Evolutionary conservation across 2,113 vertebrate species (phyloP).

Genomic region (Oplegnathus fasciatus): DNA sequence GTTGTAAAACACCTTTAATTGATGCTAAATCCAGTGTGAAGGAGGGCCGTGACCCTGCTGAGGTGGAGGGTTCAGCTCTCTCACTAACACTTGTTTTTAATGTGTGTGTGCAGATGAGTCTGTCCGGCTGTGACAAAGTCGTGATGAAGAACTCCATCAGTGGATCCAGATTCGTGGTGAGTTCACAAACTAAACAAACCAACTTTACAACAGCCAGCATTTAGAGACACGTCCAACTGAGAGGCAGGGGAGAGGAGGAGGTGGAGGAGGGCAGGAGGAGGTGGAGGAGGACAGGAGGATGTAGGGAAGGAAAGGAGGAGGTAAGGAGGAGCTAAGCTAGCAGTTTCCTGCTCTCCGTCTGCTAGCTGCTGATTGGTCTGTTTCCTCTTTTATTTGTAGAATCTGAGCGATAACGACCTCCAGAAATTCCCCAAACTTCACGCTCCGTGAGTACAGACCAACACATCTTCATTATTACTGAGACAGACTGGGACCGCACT

Average conservation of each 20-base stretch:
- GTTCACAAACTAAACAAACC: slow-evolving; percentile 53
- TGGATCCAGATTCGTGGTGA: slow-evolving; percentile 94
- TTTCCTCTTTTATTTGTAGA: slow-evolving; percentile 80
- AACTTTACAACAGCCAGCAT: neutral
- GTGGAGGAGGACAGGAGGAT: too few species aligned
- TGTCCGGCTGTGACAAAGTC: slow-evolving; percentile 91
- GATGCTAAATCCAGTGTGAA: too few species aligned
- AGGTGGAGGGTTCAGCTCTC: neutral
- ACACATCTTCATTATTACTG: too few species aligned
- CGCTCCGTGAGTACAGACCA: slow-evolving; percentile 90
- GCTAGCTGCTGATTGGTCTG: too few species aligned
- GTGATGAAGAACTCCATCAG: slow-evolving; percentile 88
- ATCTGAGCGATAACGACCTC: slow-evolving; percentile 93
- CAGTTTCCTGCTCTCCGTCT: too few species aligned
- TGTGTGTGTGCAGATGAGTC: slow-evolving; percentile 83
- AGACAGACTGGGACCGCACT: too few species aligned
- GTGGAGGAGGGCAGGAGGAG: neutral
- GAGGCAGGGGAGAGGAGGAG: too few species aligned
- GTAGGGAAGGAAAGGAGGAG: neutral
- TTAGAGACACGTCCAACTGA: neutral
- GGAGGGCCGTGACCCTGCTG: too few species aligned
- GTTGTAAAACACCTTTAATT: too few species aligned
- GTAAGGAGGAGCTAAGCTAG: neutral
- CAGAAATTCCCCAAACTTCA: slow-evolving; percentile 94
- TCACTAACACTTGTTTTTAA: neutral